Evolutionary conservation across 2,113 vertebrate species (phyloP).

Genomic region (Chitala chitala): DNA sequence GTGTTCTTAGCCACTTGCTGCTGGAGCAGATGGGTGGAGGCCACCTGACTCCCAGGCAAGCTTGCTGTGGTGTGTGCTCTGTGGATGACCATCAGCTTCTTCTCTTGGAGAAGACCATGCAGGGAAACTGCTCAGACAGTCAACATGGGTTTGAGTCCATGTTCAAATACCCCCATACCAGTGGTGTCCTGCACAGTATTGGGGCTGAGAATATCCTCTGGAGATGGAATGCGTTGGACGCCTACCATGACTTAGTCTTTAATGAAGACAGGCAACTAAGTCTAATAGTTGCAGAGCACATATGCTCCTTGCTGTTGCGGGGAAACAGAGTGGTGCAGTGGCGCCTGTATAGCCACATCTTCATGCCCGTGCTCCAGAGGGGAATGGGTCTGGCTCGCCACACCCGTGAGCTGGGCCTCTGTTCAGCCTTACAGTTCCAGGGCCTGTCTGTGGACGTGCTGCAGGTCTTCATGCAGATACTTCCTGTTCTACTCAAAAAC

Average conservation of each 20-base stretch:
- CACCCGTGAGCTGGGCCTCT: slow-evolving; percentile 67
- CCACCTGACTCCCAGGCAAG: slow-evolving; percentile 70
- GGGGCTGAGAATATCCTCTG: slow-evolving; percentile 75
- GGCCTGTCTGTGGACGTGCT: slow-evolving; percentile 80
- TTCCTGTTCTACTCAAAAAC: slow-evolving; percentile 82
- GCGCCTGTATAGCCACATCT: slow-evolving; percentile 84
- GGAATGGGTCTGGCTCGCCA: slow-evolving; percentile 79
- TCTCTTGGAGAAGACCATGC: slow-evolving; percentile 71
- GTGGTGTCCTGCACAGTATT: slow-evolving; percentile 78
- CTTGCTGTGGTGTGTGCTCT: slow-evolving; percentile 86
- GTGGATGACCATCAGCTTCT: slow-evolving; percentile 77
- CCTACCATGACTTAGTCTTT: slow-evolving; percentile 81
- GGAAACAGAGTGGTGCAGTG: slow-evolving; percentile 83
- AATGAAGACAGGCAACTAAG: slow-evolving; percentile 71
- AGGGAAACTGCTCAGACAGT: slow-evolving; percentile 24
- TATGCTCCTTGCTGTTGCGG: slow-evolving; percentile 80
- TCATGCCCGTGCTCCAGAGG: slow-evolving; percentile 80
- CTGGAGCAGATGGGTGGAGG: slow-evolving; percentile 92
- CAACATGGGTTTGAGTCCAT: neutral
- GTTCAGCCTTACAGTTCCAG: slow-evolving; percentile 58
- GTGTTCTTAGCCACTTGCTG: slow-evolving; percentile 75
- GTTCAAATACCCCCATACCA: slow-evolving; percentile 59
- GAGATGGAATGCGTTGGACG: slow-evolving; percentile 86
- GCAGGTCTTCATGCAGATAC: slow-evolving; percentile 81
- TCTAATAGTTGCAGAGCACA: slow-evolving; percentile 77